phyloP scores from a whole-genome alignment of 2,113 vertebrate genomes.

The Suncus etruscus region DNA sequence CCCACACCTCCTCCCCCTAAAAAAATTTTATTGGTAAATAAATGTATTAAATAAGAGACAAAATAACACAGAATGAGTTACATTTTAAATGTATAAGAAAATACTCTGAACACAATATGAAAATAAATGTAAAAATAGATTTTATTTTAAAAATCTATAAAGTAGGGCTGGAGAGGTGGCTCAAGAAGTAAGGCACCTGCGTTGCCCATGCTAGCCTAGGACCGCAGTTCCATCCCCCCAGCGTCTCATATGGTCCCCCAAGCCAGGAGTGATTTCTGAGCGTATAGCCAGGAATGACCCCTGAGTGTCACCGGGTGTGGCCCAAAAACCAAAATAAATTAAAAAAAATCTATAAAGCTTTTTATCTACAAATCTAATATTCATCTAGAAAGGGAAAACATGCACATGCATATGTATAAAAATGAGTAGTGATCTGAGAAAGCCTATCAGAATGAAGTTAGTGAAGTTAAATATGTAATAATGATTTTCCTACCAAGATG shows the following conservation, averaged over 20 bases:
- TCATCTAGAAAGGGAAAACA: neutral
- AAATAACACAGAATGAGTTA: neutral
- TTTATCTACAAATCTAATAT: neutral
- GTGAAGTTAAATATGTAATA: neutral
- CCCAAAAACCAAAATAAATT: too few relatives aligned
- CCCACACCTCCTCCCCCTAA: too few relatives aligned
- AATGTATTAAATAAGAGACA: neutral
- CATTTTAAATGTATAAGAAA: neutral
- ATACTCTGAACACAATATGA: neutral
- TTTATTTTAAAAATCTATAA: too few relatives aligned
- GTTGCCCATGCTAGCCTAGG: too few relatives aligned
- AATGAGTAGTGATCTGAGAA: neutral
- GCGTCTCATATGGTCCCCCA: too few relatives aligned
- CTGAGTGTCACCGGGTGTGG: too few relatives aligned
- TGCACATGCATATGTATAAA: neutral
- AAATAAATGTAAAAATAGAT: neutral
- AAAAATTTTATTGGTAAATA: neutral
- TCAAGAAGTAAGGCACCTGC: too few relatives aligned
- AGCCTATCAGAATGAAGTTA: neutral
- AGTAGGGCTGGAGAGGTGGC: too few relatives aligned
- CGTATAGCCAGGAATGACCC: too few relatives aligned
- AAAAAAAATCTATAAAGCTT: too few relatives aligned
- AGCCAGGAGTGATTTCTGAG: too few relatives aligned
- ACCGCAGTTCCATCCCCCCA: too few relatives aligned
- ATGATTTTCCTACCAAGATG: neutral